These are phyloP conservation scores for Otolemur garnettii DNA, from an alignment of 2,113 vertebrate genomes.

Conservation along the genomic window DNA sequence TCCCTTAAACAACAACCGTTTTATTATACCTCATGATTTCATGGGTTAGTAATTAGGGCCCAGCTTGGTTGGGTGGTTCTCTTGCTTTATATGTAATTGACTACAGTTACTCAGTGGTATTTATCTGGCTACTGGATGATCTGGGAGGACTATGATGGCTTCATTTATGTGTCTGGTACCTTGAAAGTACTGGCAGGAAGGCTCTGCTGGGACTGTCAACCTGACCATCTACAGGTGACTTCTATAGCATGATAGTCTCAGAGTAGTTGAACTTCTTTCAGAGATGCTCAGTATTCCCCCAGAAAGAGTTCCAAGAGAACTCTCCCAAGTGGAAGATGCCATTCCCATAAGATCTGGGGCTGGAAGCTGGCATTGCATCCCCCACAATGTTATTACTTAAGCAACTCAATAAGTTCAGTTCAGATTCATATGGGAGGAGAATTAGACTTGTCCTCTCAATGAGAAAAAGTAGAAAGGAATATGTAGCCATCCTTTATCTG, in stretches of 20 bases:
- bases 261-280: background rate
- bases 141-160: background rate
- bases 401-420: background rate
- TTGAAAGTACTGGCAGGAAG: background rate
- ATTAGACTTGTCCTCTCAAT: background rate
- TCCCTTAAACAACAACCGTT: background rate
- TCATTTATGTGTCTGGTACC: background rate
- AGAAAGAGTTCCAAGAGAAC: background rate
- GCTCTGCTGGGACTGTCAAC: background rate
- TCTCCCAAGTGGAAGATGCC: background rate
- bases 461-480: background rate
- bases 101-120: background rate
- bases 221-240: background rate
- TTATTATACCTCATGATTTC: background rate
- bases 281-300: background rate
- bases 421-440: background rate
- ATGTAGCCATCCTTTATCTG: background rate
- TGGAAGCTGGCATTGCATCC: background rate
- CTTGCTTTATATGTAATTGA: background rate
- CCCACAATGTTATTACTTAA: background rate
- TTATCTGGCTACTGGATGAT: background rate
- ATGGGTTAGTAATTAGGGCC: background rate
- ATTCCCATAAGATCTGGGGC: background rate
- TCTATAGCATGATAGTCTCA: background rate
- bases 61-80: background rate